Base-by-base conservation (phyloP, 2,797 vertebrate genomes). In the Chelon labrosus region DNA sequence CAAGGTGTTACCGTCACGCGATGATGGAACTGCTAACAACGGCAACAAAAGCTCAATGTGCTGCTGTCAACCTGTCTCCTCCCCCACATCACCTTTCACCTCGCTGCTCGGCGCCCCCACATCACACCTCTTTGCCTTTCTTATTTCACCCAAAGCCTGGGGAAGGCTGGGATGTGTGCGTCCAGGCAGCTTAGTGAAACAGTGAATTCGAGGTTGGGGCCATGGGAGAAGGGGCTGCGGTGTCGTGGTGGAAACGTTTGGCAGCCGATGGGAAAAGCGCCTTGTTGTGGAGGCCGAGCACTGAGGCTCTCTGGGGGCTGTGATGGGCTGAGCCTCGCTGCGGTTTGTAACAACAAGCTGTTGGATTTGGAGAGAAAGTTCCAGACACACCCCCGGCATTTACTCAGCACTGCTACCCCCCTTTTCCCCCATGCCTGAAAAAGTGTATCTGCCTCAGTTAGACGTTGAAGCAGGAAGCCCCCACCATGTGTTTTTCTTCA, bases 321-420 rank as follows among this genome's bases (percentile, higher is more conserved):
- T 14, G 54, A 53, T 38, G 70, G 77, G 79, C 68, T 57, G 79
- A 85, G 81, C 81, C 82, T 88, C 75, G 3, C 46, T 89, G 91
- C 37, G 83, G 90, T 93, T 90, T 89, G 73, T 91, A 86, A 83
- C 90, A 88, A 75, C 88, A 89, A 88, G 82, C 88, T 89, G 84
- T 86, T 85, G 88, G 88, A 91, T 87, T 88, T 80, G 63, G 77
- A 89, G 85, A 82, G 85, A 91, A 87, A 83, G 85, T 89, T 90
- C 69, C 72, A 88, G 88, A 82, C 86, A 89, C 85, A 52, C 86
- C 88, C 83, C 89, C 74, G 25, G 19, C 65, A 47, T 68, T 75
- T 65, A 71, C 76, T 78, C 65, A 79, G 59, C 2, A 14, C 67
- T 37, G 5, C 65, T 70, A 25, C 25, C 37, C 54, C 71, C 68